Base-by-base conservation (phyloP, 2,113 vertebrate species). In the Nibea coibor region DNA sequence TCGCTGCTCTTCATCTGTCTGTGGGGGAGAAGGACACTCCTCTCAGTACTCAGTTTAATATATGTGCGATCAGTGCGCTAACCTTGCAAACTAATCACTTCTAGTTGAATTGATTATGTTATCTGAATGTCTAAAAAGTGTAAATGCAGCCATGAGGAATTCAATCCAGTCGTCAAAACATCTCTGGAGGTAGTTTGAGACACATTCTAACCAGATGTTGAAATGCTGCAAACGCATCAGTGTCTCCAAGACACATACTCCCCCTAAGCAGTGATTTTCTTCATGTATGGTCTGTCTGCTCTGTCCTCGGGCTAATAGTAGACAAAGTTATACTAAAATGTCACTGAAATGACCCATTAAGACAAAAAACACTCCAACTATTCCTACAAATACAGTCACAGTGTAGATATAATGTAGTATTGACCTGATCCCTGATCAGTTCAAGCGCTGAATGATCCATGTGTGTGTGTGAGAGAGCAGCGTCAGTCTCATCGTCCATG, bases 1-100 rank as follows among this genome's bases (percentile, higher is more conserved):
- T n/a, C 35, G 65, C 26, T 22, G 47, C 19, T 73, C 59, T 74
- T 78, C 65, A 72, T 81, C 45, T 56, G 39, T n/a, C 56, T 42
- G 14, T 16, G 15, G n/a, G n/a, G 67, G 51, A 19, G 51, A 35
- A 45, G 9, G 28, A 9, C 11, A n/a, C 24, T 50, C 57, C 7
- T 54, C 4, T 56, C 15, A 19, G 5, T 39, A 10, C 28, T 19
- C 35, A 19, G 17, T 45, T 45, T 10, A 12, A 14, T 45, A 57
- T 9, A 35, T 22, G 50, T 20, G n/a, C 9, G 9, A n/a, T 20
- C 2, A n/a, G 20, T 51, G 17, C 48, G 20, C 48, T 51, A 51
- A 51, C 15, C 47, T 5, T 48, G 17, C 47, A 48, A 5, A 48
- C 15, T 5, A 48, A 16, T 48, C 47, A 17, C 47, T 15, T 48